Evolutionary conservation across 2,797 vertebrate genomes (phyloP).

Genomic region (Rhadinocentrus ornatus): DNA sequence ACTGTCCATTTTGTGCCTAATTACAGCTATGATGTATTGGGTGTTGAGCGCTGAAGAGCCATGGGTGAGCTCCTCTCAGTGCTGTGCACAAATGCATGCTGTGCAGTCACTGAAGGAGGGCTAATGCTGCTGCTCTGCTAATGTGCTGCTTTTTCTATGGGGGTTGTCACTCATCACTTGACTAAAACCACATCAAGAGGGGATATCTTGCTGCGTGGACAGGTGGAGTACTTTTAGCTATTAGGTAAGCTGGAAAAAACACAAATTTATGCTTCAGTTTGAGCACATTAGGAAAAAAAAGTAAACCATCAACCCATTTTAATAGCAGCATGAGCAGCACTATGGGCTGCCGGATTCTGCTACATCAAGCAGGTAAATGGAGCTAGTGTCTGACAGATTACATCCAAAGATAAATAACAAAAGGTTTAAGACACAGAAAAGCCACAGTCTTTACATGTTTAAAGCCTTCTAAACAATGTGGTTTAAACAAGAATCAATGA

Average conservation of each 20-base stretch:
- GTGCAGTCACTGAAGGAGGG: constrained; percentile 15
- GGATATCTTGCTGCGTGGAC: background rate
- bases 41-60: constrained; percentile 7
- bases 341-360: constrained; percentile 33
- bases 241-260: background rate
- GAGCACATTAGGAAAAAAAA: constrained; percentile 1
- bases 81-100: background rate
- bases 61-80: constrained; percentile 1
- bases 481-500: background rate
- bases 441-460: constrained; percentile 22
- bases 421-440: constrained; percentile 17
- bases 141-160: constrained; percentile 3
- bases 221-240: background rate
- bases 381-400: constrained; percentile 44
- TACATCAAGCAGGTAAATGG: constrained; percentile 50
- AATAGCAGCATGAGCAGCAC: constrained; percentile 16
- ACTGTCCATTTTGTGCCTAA: background rate
- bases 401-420: constrained; percentile 40
- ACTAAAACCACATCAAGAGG: constrained; percentile 5
- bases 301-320: constrained; percentile 8
- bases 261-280: constrained; percentile 7
- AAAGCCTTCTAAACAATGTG: background rate
- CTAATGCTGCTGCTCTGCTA: constrained; percentile 1
- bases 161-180: constrained; percentile 5
- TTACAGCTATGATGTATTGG: constrained; percentile 2